These are phyloP conservation scores for Lasius fuliginosus DNA, from an alignment of 2,888 invertebrate species.

Conservation along the genomic window DNA sequence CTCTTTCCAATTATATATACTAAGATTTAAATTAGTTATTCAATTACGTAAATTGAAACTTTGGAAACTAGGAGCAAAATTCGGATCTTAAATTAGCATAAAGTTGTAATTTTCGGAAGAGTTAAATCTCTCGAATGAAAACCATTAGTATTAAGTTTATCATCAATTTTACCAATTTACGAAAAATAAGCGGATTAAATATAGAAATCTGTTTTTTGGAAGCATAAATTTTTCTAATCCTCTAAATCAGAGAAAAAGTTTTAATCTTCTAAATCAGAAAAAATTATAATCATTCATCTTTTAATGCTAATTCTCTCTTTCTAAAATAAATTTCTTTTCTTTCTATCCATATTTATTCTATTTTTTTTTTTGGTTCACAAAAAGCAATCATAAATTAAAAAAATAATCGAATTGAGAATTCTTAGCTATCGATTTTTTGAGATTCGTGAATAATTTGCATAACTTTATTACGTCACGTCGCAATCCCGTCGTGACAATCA, in stretches of 20 bases:
- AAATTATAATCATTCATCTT: neutral
- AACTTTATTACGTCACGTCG: constrained; percentile 28
- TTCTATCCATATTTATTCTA: neutral
- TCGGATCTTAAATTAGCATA: constrained; percentile 34
- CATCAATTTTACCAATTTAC: constrained; percentile 5
- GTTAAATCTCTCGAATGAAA: constrained; percentile 7
- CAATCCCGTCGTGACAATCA: constrained; percentile 2
- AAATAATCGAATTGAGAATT: neutral
- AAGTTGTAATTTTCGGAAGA: constrained; percentile 21
- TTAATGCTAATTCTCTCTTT: neutral
- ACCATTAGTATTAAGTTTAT: neutral
- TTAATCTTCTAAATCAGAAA: neutral
- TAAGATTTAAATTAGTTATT: constrained; percentile 43
- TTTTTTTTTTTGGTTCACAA: neutral
- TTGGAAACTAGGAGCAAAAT: constrained; percentile 26
- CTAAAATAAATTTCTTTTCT: neutral
- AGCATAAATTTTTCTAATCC: neutral
- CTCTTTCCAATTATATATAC: constrained; percentile 33
- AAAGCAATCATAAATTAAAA: constrained; percentile 25
- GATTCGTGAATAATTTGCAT: constrained; percentile 3
- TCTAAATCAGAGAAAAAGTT: neutral
- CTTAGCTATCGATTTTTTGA: constrained; percentile 12
- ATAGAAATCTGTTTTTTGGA: neutral
- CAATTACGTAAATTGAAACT: constrained; percentile 43
- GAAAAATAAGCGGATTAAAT: neutral